Conservation (phyloP, 2,797 vertebrate species). For the Cossypha caffra region DNA sequence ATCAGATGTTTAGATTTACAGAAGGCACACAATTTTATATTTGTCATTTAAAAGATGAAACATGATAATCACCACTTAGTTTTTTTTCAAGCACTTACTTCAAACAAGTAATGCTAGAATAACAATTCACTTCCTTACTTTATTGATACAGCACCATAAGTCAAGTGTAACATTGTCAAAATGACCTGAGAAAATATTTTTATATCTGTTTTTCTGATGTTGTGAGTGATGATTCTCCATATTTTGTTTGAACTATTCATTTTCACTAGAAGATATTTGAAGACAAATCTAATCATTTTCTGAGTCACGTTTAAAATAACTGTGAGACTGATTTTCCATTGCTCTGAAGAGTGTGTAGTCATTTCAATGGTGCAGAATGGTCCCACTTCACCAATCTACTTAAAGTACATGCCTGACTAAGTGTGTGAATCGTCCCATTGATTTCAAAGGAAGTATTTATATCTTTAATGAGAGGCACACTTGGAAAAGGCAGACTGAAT, state of each 20-base stretch:
- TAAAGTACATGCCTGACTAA: not conserved
- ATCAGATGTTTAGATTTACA: not conserved
- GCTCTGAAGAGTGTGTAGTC: not conserved
- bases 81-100: not conserved
- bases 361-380: not conserved
- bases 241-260: not conserved
- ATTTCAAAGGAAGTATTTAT: not conserved
- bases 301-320: constrained; percentile 38
- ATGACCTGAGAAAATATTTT: not conserved
- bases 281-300: not conserved
- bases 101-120: not conserved
- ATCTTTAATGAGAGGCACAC: not conserved
- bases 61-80: not conserved
- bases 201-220: not conserved
- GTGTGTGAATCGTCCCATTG: not conserved
- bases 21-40: not conserved
- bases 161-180: not conserved
- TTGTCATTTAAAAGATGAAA: not conserved
- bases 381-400: constrained; percentile 33
- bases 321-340: constrained; percentile 25
- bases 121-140: not conserved
- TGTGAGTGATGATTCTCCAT: not conserved
- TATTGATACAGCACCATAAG: not conserved
- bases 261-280: not conserved
- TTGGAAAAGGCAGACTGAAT: not conserved